phyloP scores from a whole-genome alignment of 2,113 vertebrate genomes.

The Merops nubicus region DNA sequence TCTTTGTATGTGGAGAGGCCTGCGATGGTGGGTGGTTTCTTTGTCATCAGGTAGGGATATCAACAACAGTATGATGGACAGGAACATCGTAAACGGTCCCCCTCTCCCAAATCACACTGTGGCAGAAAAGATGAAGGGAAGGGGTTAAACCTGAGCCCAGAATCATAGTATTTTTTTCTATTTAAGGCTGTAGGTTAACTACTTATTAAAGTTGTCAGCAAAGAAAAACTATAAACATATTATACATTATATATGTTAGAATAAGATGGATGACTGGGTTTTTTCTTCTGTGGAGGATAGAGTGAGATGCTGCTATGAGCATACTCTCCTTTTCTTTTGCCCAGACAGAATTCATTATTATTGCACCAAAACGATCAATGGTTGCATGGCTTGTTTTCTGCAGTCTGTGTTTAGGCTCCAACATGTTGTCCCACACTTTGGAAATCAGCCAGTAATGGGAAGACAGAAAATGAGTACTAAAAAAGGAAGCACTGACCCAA shows the following conservation, averaged over 20 bases:
- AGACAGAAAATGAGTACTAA: slow-evolving; percentile 54
- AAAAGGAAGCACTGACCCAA: slow-evolving; percentile 65
- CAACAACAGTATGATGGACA: slow-evolving; percentile 39
- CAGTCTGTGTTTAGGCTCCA: slow-evolving; percentile 60
- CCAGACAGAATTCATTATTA: slow-evolving; percentile 49
- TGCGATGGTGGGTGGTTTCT: slow-evolving; percentile 72
- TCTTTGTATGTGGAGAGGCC: slow-evolving; percentile 32
- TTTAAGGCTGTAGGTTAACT: not conserved
- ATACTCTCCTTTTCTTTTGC: slow-evolving; percentile 37
- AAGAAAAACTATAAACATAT: not conserved
- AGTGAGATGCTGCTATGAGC: not conserved
- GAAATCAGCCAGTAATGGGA: slow-evolving; percentile 30
- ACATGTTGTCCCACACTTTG: slow-evolving; percentile 60
- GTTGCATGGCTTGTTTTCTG: slow-evolving; percentile 58
- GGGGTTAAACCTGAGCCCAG: slow-evolving; percentile 53
- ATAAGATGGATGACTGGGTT: not conserved
- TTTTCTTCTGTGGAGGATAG: not conserved
- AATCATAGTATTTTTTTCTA: slow-evolving; percentile 41
- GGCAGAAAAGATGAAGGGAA: slow-evolving; percentile 1
- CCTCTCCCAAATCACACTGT: slow-evolving; percentile 19
- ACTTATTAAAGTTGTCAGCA: slow-evolving; percentile 11
- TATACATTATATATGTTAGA: not conserved
- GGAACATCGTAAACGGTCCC: not conserved
- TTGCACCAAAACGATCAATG: slow-evolving; percentile 42
- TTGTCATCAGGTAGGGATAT: slow-evolving; percentile 65